Evolutionary conservation across 2,113 vertebrate genomes (phyloP).

Genomic region (Lagopus muta): DNA sequence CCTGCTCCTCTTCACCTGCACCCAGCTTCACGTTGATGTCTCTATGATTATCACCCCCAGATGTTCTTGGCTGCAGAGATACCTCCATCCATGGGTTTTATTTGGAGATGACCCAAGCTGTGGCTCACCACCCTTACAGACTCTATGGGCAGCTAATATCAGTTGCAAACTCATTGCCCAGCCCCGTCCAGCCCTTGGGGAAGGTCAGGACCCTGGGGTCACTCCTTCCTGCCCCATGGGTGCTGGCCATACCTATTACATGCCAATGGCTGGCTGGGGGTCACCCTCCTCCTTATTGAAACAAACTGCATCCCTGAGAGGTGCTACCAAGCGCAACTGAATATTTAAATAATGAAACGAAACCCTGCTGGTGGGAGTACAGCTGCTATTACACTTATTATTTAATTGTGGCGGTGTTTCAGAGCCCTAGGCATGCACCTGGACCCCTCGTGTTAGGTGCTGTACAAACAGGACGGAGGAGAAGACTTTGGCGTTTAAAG

Average conservation of each 20-base stretch:
- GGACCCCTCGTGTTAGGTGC: conserved; percentile 68
- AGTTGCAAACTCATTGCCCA: background rate
- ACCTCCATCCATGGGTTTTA: rapidly evolving
- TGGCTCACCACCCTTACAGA: background rate
- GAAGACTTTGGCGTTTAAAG: conserved; percentile 69
- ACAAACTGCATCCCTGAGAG: background rate
- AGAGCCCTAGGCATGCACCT: conserved; percentile 71
- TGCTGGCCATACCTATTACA: rapidly evolving
- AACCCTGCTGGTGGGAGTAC: conserved; percentile 67
- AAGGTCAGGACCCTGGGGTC: rapidly evolving
- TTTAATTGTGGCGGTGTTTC: conserved; percentile 68
- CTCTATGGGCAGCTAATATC: background rate
- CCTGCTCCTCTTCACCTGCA: background rate
- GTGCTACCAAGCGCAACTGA: background rate
- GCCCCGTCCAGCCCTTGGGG: rapidly evolving
- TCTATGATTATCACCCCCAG: background rate
- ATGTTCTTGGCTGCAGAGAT: background rate
- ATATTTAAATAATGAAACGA: conserved; percentile 43
- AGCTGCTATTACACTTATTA: conserved; percentile 70
- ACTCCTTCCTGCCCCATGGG: background rate
- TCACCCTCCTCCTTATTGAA: background rate
- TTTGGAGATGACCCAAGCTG: rapidly evolving
- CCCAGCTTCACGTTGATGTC: background rate
- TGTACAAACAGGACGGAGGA: conserved; percentile 72
- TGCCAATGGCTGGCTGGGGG: background rate